These are phyloP conservation scores for Heliconius sara DNA, from an alignment of 2,888 invertebrate genomes.

Conservation along the genomic window DNA sequence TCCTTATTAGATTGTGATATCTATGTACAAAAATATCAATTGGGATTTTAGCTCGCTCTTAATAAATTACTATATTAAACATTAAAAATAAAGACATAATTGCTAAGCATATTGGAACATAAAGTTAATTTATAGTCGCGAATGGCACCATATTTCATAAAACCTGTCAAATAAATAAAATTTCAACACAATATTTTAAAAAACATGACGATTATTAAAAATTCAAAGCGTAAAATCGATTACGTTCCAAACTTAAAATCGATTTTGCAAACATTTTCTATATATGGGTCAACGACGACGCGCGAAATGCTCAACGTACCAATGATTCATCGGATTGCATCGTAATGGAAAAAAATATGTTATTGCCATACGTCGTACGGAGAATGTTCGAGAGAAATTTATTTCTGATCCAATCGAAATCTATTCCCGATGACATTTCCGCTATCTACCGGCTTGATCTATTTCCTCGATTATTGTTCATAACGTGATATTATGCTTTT, in stretches of 20 bases:
- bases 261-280: conserved; percentile 73
- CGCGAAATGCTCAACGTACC: conserved; percentile 67
- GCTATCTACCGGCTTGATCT: conserved; percentile 40
- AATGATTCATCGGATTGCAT: conserved; percentile 80
- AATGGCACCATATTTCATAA: conserved; percentile 22
- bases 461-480: conserved; percentile 51
- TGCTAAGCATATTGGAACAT: conserved; percentile 6
- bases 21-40: not conserved
- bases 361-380: conserved; percentile 79
- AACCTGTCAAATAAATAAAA: conserved; percentile 28
- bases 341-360: conserved; percentile 82
- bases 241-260: conserved; percentile 33
- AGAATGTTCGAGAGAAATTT: conserved; percentile 55
- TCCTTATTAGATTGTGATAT: too few species aligned
- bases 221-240: conserved; percentile 36
- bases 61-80: not conserved
- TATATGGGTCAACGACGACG: conserved; percentile 65
- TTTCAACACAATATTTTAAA: conserved; percentile 19
- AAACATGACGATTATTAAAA: conserved; percentile 23
- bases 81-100: not conserved
- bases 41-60: not conserved
- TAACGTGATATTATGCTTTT: conserved; percentile 20
- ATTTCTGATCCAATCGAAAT: conserved; percentile 43
- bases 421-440: conserved; percentile 44
- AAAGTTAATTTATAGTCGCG: conserved; percentile 5